Base-by-base conservation (phyloP, 2,113 vertebrate genomes). In the Bostrychus sinensis region DNA sequence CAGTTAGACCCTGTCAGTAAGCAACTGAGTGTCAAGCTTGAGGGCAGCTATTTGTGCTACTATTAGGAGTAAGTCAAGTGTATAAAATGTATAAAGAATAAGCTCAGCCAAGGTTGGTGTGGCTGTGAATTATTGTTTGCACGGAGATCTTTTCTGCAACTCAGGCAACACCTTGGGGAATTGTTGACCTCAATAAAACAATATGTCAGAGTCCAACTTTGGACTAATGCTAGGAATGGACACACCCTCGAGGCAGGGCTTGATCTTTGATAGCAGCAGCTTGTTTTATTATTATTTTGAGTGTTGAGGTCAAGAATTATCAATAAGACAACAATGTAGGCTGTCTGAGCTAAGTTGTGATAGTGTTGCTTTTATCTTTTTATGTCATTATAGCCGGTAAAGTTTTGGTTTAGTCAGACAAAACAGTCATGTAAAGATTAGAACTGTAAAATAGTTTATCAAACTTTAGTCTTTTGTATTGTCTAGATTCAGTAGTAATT, bases 41-140 rank as follows among this genome's bases (percentile, higher is more conserved):
- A 68, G 77, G 78, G 72, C 67, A 60, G 76, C 80, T 81, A 72
- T 90, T 84, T 87, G 66, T 72, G 72, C 74, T 41, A 38, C 77
- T 84, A 83, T 89, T 77, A 78, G 41, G 68, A 83, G 64, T 69
- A 71, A 74, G 71, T 67, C 28, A 60, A 78, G 81, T 70, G 84
- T 86, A 81, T 84, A 53, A 71, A 82, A 65, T 81, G 14, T 25
- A 48, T 25, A 0, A 7, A 25, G 11, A 48, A 76, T 80, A 81
- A 80, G 79, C 77, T 72, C 39, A 36, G 25, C 12, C 17, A 34
- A 46, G 65, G 13, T 14, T 1, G 64, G 69, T 11, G 28, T 6
- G 59, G 42, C 26, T n/a, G 17, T 1, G 17, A 1, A 13, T 32
- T 4, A 4, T 5, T 5, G 60, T 38, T 38, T n/a, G 70, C 72